Evolutionary conservation across 2,888 invertebrate genomes (phyloP).

Genomic region (Drosophila mettleri): DNA sequence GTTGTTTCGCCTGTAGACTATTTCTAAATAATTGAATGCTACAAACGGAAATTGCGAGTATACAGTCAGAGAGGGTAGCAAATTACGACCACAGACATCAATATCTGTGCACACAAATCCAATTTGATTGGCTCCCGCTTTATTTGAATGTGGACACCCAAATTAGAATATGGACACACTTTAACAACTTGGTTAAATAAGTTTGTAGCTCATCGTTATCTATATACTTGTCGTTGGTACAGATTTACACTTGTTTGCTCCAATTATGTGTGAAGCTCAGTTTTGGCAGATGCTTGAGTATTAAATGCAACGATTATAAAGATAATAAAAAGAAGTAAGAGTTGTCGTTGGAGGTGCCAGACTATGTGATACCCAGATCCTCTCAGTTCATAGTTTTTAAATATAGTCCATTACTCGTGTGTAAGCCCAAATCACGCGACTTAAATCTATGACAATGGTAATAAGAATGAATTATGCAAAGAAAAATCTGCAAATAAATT

Average conservation of each 20-base stretch:
- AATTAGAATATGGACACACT: background rate
- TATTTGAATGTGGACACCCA: background rate
- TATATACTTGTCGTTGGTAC: background rate
- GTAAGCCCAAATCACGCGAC: too few species aligned
- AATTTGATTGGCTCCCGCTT: conserved; percentile 14
- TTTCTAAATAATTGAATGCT: conserved; percentile 58
- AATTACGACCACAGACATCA: conserved; percentile 25
- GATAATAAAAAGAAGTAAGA: too few species aligned
- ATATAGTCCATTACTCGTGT: too few species aligned
- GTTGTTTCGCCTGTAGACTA: conserved; percentile 38
- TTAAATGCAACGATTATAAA: too few species aligned
- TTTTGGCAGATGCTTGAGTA: background rate
- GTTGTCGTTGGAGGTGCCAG: too few species aligned
- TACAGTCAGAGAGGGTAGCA: conserved; percentile 37
- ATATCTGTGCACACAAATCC: conserved; percentile 4
- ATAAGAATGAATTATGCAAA: too few species aligned
- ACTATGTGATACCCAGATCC: too few species aligned
- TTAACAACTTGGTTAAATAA: conserved; percentile 2
- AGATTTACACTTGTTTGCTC: background rate
- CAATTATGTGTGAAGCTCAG: background rate
- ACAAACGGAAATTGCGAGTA: conserved; percentile 55
- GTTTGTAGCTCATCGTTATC: background rate
- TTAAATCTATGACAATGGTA: too few species aligned
- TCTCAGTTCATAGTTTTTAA: too few species aligned
- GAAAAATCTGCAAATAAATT: too few species aligned